phyloP scores from a whole-genome alignment of 2,797 vertebrate species.

The Tamandua tetradactyla region DNA sequence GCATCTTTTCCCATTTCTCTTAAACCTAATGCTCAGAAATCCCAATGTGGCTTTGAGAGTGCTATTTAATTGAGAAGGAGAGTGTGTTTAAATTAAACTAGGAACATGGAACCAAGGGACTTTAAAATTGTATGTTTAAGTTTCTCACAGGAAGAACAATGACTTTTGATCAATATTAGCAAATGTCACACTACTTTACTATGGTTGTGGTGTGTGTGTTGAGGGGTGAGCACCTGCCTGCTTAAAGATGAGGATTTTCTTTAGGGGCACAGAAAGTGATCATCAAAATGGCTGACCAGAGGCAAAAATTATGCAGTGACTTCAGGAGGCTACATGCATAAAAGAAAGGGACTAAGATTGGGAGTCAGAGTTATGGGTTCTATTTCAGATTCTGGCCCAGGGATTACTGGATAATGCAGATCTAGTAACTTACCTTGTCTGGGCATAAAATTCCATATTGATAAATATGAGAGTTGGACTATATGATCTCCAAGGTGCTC shows the following conservation, averaged over 20 bases:
- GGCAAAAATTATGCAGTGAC: background rate
- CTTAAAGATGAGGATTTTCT: background rate
- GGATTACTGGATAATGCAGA: no score
- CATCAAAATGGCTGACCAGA: background rate
- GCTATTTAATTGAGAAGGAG: no score
- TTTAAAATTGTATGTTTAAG: background rate
- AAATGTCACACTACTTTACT: background rate
- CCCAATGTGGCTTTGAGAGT: background rate
- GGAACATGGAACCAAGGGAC: background rate
- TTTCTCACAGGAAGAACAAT: background rate
- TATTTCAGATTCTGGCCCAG: no score
- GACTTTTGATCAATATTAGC: background rate
- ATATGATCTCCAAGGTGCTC: no score
- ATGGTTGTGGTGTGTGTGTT: no score
- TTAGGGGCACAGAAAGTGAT: background rate
- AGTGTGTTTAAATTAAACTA: background rate
- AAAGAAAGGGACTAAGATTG: no score
- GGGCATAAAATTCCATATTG: no score
- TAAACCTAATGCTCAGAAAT: background rate
- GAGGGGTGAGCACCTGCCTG: background rate
- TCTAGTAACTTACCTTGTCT: no score
- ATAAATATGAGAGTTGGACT: no score
- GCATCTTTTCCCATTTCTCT: background rate
- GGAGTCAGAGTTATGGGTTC: no score
- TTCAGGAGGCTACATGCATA: background rate